Evolutionary conservation across 2,797 vertebrate species (phyloP), one percentile per base, ranked within the genome.

Genomic region (Luscinia luscinia): DNA sequence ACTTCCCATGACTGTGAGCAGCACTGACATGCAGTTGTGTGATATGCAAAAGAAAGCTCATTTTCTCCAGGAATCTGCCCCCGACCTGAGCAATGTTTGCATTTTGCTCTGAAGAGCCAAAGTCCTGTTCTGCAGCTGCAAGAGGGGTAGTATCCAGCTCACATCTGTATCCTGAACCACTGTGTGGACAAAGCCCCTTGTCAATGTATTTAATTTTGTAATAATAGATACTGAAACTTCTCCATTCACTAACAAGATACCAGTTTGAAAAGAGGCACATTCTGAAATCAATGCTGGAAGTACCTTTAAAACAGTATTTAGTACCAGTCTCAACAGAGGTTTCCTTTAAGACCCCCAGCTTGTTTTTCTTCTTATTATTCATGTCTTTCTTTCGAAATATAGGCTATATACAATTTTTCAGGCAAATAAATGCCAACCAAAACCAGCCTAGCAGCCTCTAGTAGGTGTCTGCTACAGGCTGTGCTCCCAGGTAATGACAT

Each of bases 111-210:
- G 30, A 34, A 28, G 40, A 48, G 70, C 12, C 62, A 46, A 55
- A 85, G 69, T 43, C 11, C 40, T 69, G 32, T 24, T 11, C 43
- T 40, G n/a, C 52, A 94, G 80, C 69, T 66, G 23, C 78, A 85
- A 95, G 89, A 93, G 89, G 83, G 77, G 81, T 69, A 61, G 91
- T 46, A 79, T 34, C 32, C 76, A 93, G 66, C 57, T 70, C 66
- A 15, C 78, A 17, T 12, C 7, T 0, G 6, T 17, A 59, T 64
- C 52, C 20, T 55, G 49, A 77, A n/a, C 28, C 45, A 41, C 10
- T 54, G n/a, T 2, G 3, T 23, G 51, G 61, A 45, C 32, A 23
- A 62, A 94, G 61, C 7, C 64, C 26, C 38, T 66, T 40, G 5
- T 48, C 58, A 11, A 73, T n/a, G 24, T n/a, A 80, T 49, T 79